Evolutionary conservation across 2,888 invertebrate species (phyloP).

Genomic region (Belgica antarctica): DNA sequence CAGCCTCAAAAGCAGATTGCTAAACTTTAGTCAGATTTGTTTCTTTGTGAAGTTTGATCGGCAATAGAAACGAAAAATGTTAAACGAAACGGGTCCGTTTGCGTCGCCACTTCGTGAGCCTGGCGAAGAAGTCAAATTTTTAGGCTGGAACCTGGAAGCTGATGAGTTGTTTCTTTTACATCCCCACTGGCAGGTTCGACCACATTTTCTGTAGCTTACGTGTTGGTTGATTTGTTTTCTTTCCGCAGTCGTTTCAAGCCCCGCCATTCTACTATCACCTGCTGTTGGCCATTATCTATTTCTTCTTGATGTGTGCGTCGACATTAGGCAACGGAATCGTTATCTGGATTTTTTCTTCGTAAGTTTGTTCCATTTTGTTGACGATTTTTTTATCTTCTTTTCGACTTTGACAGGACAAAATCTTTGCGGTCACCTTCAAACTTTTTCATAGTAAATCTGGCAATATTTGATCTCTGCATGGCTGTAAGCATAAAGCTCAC

Average conservation of each 20-base stretch:
- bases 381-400: not conserved
- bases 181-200: constrained; percentile 67
- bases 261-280: constrained; percentile 68
- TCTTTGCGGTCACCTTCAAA: constrained; percentile 68
- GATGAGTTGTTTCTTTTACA: constrained; percentile 66
- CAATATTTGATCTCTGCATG: constrained; percentile 69
- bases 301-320: constrained; percentile 62
- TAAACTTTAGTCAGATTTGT: not conserved
- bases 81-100: not conserved
- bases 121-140: too few relatives aligned
- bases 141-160: constrained; percentile 69
- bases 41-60: not conserved
- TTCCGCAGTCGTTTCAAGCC: constrained; percentile 63
- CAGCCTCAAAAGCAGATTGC: not conserved
- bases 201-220: too few relatives aligned
- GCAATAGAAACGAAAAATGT: too few relatives aligned
- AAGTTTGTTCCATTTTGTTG: constrained; percentile 49
- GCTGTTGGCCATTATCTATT: constrained; percentile 64
- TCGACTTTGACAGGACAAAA: constrained; percentile 60
- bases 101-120: not conserved
- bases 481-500: too few relatives aligned
- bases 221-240: not conserved
- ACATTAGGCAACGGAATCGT: constrained; percentile 70
- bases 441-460: constrained; percentile 68
- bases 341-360: constrained; percentile 73